Evolutionary conservation across 1,140 invertebrate genomes (phyloP).

Genomic region (Sarcophaga peregrina): DNA sequence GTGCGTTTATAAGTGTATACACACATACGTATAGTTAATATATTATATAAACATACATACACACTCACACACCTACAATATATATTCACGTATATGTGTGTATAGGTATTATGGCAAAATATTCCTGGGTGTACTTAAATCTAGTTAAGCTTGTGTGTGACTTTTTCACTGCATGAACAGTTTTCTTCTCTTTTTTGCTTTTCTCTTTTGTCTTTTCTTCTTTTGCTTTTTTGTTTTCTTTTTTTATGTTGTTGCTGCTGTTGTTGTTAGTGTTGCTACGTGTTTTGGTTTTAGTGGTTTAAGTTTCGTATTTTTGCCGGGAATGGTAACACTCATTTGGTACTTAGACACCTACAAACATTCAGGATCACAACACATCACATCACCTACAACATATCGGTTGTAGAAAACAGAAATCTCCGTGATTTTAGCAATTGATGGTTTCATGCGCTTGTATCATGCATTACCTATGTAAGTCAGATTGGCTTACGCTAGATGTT

Average conservation of each 20-base stretch:
- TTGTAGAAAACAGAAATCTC: too few species aligned
- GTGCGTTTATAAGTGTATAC: too few species aligned
- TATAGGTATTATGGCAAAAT: not conserved
- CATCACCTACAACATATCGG: too few species aligned
- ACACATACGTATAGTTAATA: too few species aligned
- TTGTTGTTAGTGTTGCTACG: not conserved
- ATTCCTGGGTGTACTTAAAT: not conserved
- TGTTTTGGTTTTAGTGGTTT: constrained; percentile 14
- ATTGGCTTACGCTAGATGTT: too few species aligned
- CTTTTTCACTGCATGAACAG: not conserved
- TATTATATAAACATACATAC: not conserved
- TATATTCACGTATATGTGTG: not conserved
- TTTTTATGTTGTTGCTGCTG: too few species aligned
- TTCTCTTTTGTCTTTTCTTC: too few species aligned
- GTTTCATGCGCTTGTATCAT: too few species aligned
- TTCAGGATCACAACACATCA: not conserved
- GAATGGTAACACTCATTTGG: not conserved
- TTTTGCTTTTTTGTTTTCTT: too few species aligned
- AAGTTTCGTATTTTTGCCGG: not conserved
- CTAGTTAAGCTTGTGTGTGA: not conserved
- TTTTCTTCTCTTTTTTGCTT: not conserved
- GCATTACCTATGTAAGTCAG: too few species aligned
- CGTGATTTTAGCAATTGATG: too few species aligned
- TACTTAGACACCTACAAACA: not conserved
- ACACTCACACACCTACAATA: not conserved